Conservation (phyloP, 1,140 invertebrate species). For the Adelges cooleyi region DNA sequence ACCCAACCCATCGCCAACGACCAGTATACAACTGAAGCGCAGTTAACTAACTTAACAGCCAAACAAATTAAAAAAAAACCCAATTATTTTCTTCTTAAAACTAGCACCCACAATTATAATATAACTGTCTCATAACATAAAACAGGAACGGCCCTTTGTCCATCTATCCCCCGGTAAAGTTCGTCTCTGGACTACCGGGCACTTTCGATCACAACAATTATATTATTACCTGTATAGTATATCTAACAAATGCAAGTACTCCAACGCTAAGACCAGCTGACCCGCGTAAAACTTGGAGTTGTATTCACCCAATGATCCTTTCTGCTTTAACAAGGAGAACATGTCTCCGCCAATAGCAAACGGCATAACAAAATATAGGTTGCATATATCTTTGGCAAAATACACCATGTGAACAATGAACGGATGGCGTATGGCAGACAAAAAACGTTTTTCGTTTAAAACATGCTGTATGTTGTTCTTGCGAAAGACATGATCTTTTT, state of each 20-base stretch:
- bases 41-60: no score
- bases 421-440: slow-evolving; percentile 65
- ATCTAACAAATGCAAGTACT: slow-evolving; percentile 74
- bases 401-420: slow-evolving; percentile 73
- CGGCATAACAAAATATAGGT: slow-evolving; percentile 69
- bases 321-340: slow-evolving; percentile 53
- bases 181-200: no score
- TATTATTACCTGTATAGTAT: slow-evolving; percentile 68
- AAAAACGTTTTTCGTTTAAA: slow-evolving; percentile 71
- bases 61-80: no score
- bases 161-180: no score
- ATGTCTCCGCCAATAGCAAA: slow-evolving; percentile 72
- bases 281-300: slow-evolving; percentile 49
- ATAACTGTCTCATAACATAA: no score
- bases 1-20: no score
- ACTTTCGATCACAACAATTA: no score
- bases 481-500: slow-evolving; percentile 75
- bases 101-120: no score
- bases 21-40: no score
- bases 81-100: no score
- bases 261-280: slow-evolving; percentile 83
- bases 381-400: slow-evolving; percentile 73
- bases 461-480: slow-evolving; percentile 76
- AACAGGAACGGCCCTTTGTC: no score
- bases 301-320: slow-evolving; percentile 43